These are phyloP conservation scores for Neomonachus schauinslandi DNA, from an alignment of 2,113 vertebrate species.

Conservation along the genomic window DNA sequence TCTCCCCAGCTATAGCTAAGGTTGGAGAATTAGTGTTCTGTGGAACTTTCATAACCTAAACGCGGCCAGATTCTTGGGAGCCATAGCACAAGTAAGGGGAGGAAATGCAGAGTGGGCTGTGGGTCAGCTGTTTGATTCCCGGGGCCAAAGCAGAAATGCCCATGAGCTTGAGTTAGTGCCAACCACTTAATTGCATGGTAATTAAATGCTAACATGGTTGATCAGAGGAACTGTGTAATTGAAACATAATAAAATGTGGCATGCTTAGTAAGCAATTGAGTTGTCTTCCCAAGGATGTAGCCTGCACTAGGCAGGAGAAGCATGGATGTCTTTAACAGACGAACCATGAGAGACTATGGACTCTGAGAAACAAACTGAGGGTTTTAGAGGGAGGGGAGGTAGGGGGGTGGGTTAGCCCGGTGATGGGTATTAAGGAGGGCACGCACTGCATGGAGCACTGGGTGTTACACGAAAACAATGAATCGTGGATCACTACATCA, in stretches of 20 bases:
- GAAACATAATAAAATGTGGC: conserved; percentile 72
- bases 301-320: neutral
- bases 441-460: too few species aligned
- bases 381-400: too few species aligned
- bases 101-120: neutral
- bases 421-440: too few species aligned
- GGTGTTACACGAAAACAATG: too few species aligned
- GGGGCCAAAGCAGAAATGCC: conserved; percentile 33
- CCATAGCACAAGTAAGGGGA: neutral
- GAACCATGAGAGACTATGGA: too few species aligned
- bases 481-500: too few species aligned
- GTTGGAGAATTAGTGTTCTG: neutral
- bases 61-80: neutral
- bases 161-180: conserved; percentile 52
- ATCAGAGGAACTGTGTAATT: conserved; percentile 75
- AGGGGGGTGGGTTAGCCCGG: too few species aligned
- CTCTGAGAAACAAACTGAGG: too few species aligned
- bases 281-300: conserved; percentile 61
- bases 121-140: conserved; percentile 3
- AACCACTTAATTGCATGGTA: conserved; percentile 67
- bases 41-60: neutral
- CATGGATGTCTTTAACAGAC: conserved; percentile 22
- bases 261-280: conserved; percentile 77
- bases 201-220: conserved; percentile 67
- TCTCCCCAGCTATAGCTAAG: neutral